Base-by-base conservation (phyloP, 2,888 invertebrate species). In the Pammene fasciana region DNA sequence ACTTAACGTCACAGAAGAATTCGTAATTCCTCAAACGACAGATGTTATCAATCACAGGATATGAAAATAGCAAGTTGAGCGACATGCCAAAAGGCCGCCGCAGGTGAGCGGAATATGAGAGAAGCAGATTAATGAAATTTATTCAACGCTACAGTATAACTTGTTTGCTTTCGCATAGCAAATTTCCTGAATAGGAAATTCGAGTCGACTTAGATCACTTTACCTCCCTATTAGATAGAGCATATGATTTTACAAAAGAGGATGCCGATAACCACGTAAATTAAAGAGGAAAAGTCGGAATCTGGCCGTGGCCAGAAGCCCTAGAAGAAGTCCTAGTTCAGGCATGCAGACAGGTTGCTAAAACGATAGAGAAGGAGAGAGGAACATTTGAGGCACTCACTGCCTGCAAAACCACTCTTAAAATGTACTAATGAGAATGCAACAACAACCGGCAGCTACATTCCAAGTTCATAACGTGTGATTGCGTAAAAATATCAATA, bases 111-210 rank as follows among this genome's bases (percentile, higher is more conserved):
- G 46, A 16, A 46, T 60, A 36, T 14, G 36, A 61, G 38, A 48
- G 61, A 38, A 16, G 13, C 61, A 36, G 60, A 48, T 48, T 60
- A 60, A 60, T 48, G 48, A 60, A 46, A 60, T 48, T 60, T 36
- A 60, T 60, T 48, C 60, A 48, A 60, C 60, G 34, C 18, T 57
- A 45, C 60, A 60, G 26, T 60, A 46, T 59, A 34, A 61, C 61
- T 61, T 61, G 61, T 38, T 48, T 61, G 36, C 45, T 34, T 46
- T 34, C 46, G 46, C 46, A 48, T 46, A 36, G 46, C 14, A 48
- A 59, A 59, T 55, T 41, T 41, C 46, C 34, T 48, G 13, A 16
- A 48, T 36, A 48, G 48, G 13, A 48, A 61, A 61, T 61, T 61
- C 36, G 61, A 50, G 50, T 18, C 16, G 46, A 14, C 14, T 16